These are phyloP conservation scores for Apistogramma diplotaenia DNA, from an alignment of 2,113 vertebrate genomes.

Conservation along the genomic window DNA sequence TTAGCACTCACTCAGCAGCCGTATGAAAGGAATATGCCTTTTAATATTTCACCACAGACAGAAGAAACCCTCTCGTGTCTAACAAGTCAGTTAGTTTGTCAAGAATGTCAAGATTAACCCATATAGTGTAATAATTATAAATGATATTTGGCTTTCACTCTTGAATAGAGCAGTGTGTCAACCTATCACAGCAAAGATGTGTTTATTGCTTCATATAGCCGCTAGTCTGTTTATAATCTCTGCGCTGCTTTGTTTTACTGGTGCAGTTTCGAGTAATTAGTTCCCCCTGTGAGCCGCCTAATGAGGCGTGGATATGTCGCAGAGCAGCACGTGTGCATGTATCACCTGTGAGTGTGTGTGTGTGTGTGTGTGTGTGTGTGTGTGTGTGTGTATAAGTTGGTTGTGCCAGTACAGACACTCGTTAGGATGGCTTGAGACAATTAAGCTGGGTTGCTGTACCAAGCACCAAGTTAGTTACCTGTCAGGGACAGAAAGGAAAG, in stretches of 20 bases:
- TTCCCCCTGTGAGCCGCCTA: slow-evolving; percentile 72
- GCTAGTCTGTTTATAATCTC: slow-evolving; percentile 46
- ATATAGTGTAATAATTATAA: neutral
- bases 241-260: slow-evolving; percentile 60
- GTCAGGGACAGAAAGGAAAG: slow-evolving; percentile 7
- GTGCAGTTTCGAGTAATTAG: slow-evolving; percentile 75
- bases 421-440: slow-evolving; percentile 56
- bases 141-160: slow-evolving; percentile 4
- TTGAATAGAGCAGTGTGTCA: slow-evolving; percentile 26
- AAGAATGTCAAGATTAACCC: neutral
- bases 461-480: slow-evolving; percentile 47
- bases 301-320: slow-evolving; percentile 69
- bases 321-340: slow-evolving; percentile 44
- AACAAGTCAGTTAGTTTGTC: neutral
- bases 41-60: slow-evolving; percentile 1
- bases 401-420: slow-evolving; percentile 5
- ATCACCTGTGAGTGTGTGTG: slow-evolving; percentile 12
- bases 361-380: neutral
- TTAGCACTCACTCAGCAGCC: neutral
- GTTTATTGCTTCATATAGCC: slow-evolving; percentile 51
- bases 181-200: slow-evolving; percentile 12
- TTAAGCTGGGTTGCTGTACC: slow-evolving; percentile 40
- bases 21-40: neutral
- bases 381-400: neutral
- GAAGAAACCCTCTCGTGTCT: neutral